Evolutionary conservation across 1,140 invertebrate genomes (phyloP).

Genomic region (Formica exsecta): DNA sequence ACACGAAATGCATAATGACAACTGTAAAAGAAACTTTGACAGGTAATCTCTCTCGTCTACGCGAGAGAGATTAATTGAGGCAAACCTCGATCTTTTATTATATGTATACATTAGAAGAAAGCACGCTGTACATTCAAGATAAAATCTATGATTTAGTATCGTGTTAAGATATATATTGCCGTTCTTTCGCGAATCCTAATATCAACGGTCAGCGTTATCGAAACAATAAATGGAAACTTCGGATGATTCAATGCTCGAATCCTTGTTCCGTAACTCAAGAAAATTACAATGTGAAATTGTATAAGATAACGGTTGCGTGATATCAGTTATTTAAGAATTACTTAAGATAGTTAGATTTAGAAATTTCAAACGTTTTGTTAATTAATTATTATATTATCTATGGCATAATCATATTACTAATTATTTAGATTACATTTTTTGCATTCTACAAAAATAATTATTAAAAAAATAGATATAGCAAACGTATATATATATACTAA

Average conservation of each 20-base stretch:
- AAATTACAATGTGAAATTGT: slow-evolving; percentile 27
- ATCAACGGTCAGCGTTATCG: slow-evolving; percentile 30
- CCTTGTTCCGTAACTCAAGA: slow-evolving; percentile 23
- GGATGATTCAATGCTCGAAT: slow-evolving; percentile 2
- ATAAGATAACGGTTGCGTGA: neutral
- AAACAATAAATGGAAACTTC: slow-evolving; percentile 43
- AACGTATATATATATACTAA: neutral
- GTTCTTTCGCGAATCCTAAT: slow-evolving; percentile 25
- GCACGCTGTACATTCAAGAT: slow-evolving; percentile 10
- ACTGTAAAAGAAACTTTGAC: slow-evolving; percentile 6
- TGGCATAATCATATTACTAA: neutral
- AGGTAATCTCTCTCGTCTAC: slow-evolving; percentile 2
- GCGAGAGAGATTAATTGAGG: slow-evolving; percentile 38
- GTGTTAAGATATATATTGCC: neutral
- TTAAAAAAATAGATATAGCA: neutral
- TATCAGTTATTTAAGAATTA: neutral
- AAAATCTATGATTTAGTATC: slow-evolving; percentile 48
- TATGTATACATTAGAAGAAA: slow-evolving; percentile 10
- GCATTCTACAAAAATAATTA: neutral
- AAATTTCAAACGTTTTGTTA: neutral
- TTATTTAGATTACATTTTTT: neutral
- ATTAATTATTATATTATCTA: neutral
- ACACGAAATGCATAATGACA: neutral
- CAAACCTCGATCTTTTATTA: slow-evolving; percentile 35
- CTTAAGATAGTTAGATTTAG: neutral